These are phyloP conservation scores for Acipenser oxyrinchus DNA, from an alignment of 2,797 vertebrate genomes.

Conservation along the genomic window DNA sequence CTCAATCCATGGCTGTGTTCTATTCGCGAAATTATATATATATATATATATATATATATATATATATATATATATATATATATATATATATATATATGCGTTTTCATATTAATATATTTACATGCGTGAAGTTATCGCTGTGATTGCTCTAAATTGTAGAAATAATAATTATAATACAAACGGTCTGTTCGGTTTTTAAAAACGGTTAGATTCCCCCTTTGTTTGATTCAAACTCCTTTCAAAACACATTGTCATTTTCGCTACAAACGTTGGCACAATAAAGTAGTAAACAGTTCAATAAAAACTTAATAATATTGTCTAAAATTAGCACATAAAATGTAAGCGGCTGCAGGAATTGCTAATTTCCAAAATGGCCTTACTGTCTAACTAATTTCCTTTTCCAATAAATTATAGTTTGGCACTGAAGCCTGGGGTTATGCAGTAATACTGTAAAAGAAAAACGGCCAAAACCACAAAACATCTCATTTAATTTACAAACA, in stretches of 20 bases:
- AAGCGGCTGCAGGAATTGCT: constrained; percentile 17
- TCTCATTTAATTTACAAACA: constrained; percentile 9
- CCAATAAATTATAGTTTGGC: constrained; percentile 35
- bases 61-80: too few species aligned
- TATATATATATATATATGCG: too few species aligned
- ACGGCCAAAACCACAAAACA: constrained; percentile 12
- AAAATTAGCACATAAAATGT: constrained; percentile 21
- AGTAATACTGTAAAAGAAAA: constrained; percentile 4
- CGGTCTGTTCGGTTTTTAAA: background rate
- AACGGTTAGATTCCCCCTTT: background rate
- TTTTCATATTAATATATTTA: too few species aligned
- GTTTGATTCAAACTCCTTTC: constrained; percentile 1
- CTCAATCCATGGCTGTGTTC: too few species aligned
- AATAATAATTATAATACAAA: constrained; percentile 7
- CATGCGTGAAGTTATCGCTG: too few species aligned
- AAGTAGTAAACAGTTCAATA: constrained; percentile 28
- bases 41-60: too few species aligned
- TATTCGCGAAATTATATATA: too few species aligned
- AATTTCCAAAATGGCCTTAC: constrained; percentile 32
- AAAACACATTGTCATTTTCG: constrained; percentile 19
- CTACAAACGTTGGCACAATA: constrained; percentile 21
- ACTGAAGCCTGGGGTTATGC: constrained; percentile 19
- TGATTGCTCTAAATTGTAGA: constrained; percentile 7
- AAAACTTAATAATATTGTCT: constrained; percentile 26
- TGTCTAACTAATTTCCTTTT: constrained; percentile 35